Conservation (phyloP, 2,888 invertebrate genomes). For the Melipona beecheii region DNA sequence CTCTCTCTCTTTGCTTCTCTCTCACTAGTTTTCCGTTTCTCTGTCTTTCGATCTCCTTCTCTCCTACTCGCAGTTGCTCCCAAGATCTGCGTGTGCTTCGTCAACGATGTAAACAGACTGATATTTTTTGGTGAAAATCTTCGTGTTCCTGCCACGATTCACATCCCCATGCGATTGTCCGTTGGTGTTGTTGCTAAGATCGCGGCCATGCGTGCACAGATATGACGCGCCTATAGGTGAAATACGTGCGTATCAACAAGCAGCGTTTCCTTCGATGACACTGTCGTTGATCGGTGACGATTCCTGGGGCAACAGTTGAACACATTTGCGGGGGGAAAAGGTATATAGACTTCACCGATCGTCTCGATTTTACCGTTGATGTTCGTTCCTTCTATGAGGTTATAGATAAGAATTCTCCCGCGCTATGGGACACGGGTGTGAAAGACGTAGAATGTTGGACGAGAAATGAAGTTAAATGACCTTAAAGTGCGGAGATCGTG, state of each 20-base stretch:
- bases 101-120: constrained; percentile 56
- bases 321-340: constrained; percentile 21
- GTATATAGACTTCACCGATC: neutral
- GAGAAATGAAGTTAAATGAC: constrained; percentile 4
- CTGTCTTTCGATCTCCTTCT: constrained; percentile 17
- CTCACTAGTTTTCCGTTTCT: neutral
- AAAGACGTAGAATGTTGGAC: constrained; percentile 1
- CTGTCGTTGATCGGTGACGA: constrained; percentile 45
- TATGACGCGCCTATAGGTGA: constrained; percentile 46
- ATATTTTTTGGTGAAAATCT: constrained; percentile 43
- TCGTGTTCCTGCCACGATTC: constrained; percentile 1
- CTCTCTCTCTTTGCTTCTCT: neutral
- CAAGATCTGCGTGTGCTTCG: constrained; percentile 45
- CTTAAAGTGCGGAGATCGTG: neutral
- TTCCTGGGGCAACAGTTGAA: constrained; percentile 30
- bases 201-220: constrained; percentile 22
- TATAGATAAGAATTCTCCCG: constrained; percentile 53
- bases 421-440: constrained; percentile 30
- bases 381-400: constrained; percentile 24
- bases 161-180: neutral
- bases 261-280: constrained; percentile 52
- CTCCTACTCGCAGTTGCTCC: constrained; percentile 33
- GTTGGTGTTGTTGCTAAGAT: constrained; percentile 10
- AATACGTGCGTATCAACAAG: constrained; percentile 52
- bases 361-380: neutral